Evolutionary conservation across 2,797 vertebrate genomes (phyloP).

Genomic region (Cossypha niveicapilla): DNA sequence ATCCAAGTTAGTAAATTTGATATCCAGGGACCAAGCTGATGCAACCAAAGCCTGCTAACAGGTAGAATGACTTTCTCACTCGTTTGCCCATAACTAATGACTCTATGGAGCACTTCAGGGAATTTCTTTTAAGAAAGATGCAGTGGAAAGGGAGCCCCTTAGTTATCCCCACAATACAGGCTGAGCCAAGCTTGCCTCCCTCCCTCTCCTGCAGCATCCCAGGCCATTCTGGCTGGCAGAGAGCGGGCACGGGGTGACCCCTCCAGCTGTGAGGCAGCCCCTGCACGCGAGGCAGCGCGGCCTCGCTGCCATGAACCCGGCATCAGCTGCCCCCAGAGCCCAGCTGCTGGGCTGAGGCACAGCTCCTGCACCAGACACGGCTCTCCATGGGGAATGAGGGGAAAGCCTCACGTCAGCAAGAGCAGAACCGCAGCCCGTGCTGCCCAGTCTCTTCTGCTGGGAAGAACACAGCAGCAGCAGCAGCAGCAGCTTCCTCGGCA

Average conservation of each 20-base stretch:
- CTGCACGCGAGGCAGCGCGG: neutral
- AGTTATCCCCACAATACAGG: accelerated
- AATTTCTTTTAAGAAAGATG: neutral
- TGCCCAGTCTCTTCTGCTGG: neutral
- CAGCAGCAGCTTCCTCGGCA: neutral
- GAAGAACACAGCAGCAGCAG: neutral
- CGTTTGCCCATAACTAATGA: no score
- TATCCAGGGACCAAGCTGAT: neutral
- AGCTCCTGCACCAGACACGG: neutral
- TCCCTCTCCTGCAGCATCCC: neutral
- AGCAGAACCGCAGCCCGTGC: neutral
- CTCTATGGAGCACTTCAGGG: accelerated
- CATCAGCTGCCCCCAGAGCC: neutral
- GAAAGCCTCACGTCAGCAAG: neutral
- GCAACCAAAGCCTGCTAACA: neutral
- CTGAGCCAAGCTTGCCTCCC: neutral
- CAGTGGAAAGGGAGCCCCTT: neutral
- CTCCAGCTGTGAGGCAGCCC: constrained; percentile 23
- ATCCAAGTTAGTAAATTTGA: neutral
- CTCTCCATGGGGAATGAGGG: neutral
- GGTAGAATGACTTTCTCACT: neutral
- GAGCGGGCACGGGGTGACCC: neutral
- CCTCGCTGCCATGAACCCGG: neutral
- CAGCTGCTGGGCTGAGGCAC: constrained; percentile 24
- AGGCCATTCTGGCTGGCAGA: neutral